phyloP scores from a whole-genome alignment of 2,888 invertebrate species.

The Ectemnius continuus region DNA sequence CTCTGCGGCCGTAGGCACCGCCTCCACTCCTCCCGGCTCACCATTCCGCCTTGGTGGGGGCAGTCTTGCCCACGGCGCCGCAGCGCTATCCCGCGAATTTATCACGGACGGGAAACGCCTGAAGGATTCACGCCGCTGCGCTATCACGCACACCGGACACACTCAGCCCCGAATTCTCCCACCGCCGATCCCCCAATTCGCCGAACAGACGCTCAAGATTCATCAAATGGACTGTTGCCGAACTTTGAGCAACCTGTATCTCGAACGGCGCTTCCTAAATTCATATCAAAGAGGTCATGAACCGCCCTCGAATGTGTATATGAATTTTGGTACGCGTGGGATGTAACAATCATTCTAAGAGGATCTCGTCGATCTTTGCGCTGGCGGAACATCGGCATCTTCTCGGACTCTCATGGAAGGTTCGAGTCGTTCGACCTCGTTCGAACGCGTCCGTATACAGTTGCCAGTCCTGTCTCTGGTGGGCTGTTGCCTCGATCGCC shows the following conservation, averaged over 20 bases:
- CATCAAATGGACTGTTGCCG: too few species aligned
- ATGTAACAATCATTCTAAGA: not conserved
- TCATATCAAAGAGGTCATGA: not conserved
- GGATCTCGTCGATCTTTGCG: not conserved
- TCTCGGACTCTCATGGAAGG: constrained; percentile 46
- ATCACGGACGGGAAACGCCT: constrained; percentile 17
- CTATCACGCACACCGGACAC: not conserved
- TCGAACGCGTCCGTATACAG: constrained; percentile 39
- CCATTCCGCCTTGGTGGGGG: constrained; percentile 39
- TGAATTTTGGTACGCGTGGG: not conserved
- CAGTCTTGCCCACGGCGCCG: constrained; percentile 23
- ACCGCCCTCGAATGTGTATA: too few species aligned
- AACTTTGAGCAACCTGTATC: too few species aligned
- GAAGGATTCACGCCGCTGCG: not conserved
- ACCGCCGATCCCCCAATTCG: too few species aligned
- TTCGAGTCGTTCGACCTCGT: constrained; percentile 64
- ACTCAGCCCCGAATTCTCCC: not conserved
- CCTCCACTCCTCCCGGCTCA: constrained; percentile 56
- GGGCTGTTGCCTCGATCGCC: too few species aligned
- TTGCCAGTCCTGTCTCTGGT: constrained; percentile 35
- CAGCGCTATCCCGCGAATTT: constrained; percentile 5
- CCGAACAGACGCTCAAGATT: not conserved
- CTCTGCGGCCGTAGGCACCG: constrained; percentile 62
- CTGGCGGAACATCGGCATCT: constrained; percentile 16
- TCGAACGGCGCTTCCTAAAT: too few species aligned